A percentile compares a stretch with the other conserved stretches of the same genome.
Evolutionary conservation across 2,888 invertebrate genomes (phyloP).

Genomic region (Meloe dianella): DNA sequence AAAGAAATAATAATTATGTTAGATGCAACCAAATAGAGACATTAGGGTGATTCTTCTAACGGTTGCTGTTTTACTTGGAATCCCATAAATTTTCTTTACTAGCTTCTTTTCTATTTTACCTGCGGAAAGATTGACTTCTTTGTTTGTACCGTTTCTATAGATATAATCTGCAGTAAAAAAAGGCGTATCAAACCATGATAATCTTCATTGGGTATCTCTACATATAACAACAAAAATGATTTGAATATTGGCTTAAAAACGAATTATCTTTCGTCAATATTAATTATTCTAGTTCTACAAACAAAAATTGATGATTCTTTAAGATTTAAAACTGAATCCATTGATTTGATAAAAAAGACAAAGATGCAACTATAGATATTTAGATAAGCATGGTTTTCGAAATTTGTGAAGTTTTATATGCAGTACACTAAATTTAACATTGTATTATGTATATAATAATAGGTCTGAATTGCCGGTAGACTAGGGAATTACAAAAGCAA

Average conservation of each 20-base stretch:
- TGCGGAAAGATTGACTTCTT: conserved; percentile 29
- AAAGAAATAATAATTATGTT: conserved; percentile 28
- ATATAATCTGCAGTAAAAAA: conserved; percentile 11
- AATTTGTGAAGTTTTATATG: conserved; percentile 24
- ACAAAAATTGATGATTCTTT: neutral
- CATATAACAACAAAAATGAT: conserved; percentile 12
- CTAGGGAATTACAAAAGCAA: conserved; percentile 55
- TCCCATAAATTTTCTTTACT: conserved; percentile 52
- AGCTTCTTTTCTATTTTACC: conserved; percentile 23
- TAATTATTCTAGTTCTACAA: conserved; percentile 15
- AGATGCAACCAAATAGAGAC: conserved; percentile 41
- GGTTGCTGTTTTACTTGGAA: conserved; percentile 50
- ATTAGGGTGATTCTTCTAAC: conserved; percentile 45
- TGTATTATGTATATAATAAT: conserved; percentile 55
- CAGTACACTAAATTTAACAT: conserved; percentile 15
- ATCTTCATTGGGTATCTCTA: neutral
- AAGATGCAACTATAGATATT: neutral
- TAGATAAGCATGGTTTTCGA: conserved; percentile 13
- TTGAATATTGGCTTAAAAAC: conserved; percentile 18
- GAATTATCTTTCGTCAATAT: conserved; percentile 16
- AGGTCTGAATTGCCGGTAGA: conserved; percentile 50
- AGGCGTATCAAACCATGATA: conserved; percentile 16
- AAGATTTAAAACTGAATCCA: neutral
- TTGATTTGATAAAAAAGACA: neutral
- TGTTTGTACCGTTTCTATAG: conserved; percentile 24